phyloP scores from a whole-genome alignment of 2,797 vertebrate genomes.

The Gymnoscopelus microlampas region DNA sequence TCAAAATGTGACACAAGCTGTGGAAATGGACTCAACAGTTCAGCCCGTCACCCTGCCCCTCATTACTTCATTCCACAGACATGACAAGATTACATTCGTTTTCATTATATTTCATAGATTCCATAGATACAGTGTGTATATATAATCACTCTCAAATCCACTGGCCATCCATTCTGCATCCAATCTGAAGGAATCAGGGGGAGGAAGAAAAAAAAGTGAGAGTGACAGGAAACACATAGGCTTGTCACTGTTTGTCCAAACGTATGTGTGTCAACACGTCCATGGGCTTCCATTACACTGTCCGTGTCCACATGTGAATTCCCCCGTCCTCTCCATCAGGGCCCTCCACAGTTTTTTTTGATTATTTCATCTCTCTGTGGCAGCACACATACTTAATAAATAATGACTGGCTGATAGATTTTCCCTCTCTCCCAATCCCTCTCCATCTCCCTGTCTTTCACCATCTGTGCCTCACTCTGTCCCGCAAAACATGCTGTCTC shows the following conservation, averaged over 20 bases:
- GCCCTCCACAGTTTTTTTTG: conserved; percentile 65
- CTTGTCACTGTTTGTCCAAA: conserved; percentile 53
- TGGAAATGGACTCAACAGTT: conserved; percentile 56
- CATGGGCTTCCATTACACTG: conserved; percentile 58
- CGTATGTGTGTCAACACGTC: conserved; percentile 67
- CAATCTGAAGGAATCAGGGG: too few species aligned
- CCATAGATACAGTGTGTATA: too few species aligned
- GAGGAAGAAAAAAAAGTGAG: background rate
- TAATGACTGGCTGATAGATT: conserved; percentile 82
- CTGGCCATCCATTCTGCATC: too few species aligned
- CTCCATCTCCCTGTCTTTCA: conserved; percentile 29
- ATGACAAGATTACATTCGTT: conserved; percentile 41
- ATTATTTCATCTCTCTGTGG: conserved; percentile 80
- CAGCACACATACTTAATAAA: conserved; percentile 79
- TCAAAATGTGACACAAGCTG: conserved; percentile 42
- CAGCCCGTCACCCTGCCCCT: conserved; percentile 30
- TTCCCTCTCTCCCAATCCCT: conserved; percentile 47
- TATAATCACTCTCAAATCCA: too few species aligned
- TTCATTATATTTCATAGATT: too few species aligned
- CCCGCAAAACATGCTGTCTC: conserved; percentile 31
- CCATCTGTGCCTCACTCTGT: conserved; percentile 57
- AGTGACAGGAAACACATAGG: background rate
- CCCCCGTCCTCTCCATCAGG: conserved; percentile 50
- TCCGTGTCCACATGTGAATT: conserved; percentile 67
- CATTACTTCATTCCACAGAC: conserved; percentile 51